Percentiles rank a stretch among this genome's conserved stretches.
These are phyloP conservation scores for Bergia puertoricense DNA, from an alignment of 92 coral and sea anemone genomes.

Conservation along the genomic window DNA sequence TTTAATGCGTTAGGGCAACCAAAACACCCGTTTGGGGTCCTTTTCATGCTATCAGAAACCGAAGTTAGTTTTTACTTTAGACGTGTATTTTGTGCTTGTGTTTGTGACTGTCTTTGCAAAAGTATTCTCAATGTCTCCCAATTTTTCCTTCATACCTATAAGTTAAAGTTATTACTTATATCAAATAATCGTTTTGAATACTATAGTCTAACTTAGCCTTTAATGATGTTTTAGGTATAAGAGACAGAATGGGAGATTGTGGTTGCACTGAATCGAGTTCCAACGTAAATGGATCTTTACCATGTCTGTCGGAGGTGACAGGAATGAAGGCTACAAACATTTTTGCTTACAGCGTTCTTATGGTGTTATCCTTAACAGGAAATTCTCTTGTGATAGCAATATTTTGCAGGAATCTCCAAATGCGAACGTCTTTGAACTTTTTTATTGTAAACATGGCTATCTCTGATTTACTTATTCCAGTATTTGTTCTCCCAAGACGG, in stretches of 20 bases:
- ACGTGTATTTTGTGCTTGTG: no score
- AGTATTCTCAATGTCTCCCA: no score
- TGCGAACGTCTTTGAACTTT: constrained; percentile 23
- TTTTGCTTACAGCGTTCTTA: not conserved
- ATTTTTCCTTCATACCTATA: no score
- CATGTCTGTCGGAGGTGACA: not conserved
- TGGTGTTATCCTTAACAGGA: constrained; percentile 13
- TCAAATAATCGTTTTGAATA: no score
- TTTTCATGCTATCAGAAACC: no score
- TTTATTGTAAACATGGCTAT: constrained; percentile 14
- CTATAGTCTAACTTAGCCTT: no score
- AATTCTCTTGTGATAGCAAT: constrained; percentile 10
- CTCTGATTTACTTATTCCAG: constrained; percentile 16
- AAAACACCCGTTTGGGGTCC: no score
- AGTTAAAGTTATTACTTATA: no score
- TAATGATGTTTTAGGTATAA: not conserved
- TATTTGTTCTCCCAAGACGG: constrained; percentile 28
- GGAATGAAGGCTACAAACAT: not conserved
- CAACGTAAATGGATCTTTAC: not conserved
- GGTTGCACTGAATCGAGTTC: not conserved
- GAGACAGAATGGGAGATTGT: not conserved
- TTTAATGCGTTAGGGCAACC: no score
- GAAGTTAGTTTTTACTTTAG: no score
- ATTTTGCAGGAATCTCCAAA: not conserved
- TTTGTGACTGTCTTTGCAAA: no score